Conservation (phyloP, 2,888 invertebrate genomes). For the Andrena camellia region DNA sequence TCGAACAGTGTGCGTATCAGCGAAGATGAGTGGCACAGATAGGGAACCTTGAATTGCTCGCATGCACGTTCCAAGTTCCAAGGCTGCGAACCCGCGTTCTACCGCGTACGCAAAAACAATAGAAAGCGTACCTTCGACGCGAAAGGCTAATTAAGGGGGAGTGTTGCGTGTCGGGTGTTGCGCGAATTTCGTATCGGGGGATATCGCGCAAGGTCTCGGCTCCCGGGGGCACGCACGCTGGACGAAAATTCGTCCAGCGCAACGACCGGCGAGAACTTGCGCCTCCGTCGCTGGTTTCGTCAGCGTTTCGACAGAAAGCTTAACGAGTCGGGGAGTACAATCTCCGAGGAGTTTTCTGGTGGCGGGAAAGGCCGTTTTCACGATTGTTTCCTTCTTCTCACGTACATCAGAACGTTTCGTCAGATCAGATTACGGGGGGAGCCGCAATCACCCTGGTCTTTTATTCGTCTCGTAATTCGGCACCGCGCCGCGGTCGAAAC, state of each 20-base stretch:
- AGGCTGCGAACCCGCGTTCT: constrained; percentile 34
- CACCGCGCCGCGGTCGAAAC: constrained; percentile 7
- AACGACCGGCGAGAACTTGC: constrained; percentile 21
- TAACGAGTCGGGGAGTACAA: constrained; percentile 44
- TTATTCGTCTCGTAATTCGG: constrained; percentile 25
- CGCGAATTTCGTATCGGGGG: not conserved
- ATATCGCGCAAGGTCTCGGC: constrained; percentile 34
- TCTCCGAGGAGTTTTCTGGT: constrained; percentile 49
- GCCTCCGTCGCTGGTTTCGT: constrained; percentile 41
- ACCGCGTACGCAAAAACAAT: constrained; percentile 28
- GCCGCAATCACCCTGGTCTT: constrained; percentile 18
- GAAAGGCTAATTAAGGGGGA: constrained; percentile 19
- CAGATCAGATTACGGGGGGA: constrained; percentile 57
- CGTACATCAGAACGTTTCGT: constrained; percentile 59
- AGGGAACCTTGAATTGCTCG: constrained; percentile 40
- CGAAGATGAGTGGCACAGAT: constrained; percentile 8
- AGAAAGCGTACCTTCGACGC: constrained; percentile 13
- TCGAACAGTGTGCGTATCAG: too few relatives aligned
- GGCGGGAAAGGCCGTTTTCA: constrained; percentile 57
- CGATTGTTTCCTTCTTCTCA: constrained; percentile 63
- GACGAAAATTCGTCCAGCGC: not conserved
- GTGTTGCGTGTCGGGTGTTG: not conserved
- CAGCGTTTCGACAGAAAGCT: constrained; percentile 55
- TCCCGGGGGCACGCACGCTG: not conserved
- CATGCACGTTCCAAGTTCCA: constrained; percentile 34